Evolutionary conservation across 2,113 vertebrate species (phyloP), one percentile per base, ranked within the genome.

Genomic region (Taurulus bubalis): DNA sequence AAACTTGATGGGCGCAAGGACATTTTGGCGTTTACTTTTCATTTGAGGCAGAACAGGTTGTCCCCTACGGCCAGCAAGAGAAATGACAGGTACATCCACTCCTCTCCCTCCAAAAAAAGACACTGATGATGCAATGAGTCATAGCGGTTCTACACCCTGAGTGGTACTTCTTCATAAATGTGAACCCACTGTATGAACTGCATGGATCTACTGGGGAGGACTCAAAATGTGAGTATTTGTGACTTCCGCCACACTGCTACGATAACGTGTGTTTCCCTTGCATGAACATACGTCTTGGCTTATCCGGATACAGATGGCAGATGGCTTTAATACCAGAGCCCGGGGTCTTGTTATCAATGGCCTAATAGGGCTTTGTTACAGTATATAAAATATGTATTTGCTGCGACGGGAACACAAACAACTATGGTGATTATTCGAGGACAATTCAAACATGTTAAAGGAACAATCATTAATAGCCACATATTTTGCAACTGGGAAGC

Each of bases 281-380:
- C 40, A 80, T 71, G 76, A 47, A 65, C 76, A 85, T 67, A 75
- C 71, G 79, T 62, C 86, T 76, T n/a, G 62, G 26, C 51, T 59
- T 30, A 32, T 80, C 58, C 56, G 73, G 12, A 66, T 64, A 60
- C 73, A 68, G 75, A 75, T 74, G 70, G 65, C 32, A 49, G 18
- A 51, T 51, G 49, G 49, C 77, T 81, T 85, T 71, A 81, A 79
- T 77, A 88, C 26, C 60, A 32, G 24, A 20, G 30, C 66, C 38
- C 10, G 34, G 18, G 71, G 66, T 67, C 55, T 75, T 16, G 59
- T 76, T 69, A 88, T 72, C 18, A 11, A 8, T 34, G 47, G 28
- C 56, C 59, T 67, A 84, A 74, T 75, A 64, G 53, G 30, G 34
- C 45, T 66, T n/a, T 63, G 32, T 83, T 77, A 45, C 49, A 73